Evolutionary conservation across 2,113 vertebrate genomes (phyloP), one percentile per base, ranked within the genome.

Genomic region (Notothenia rossii): DNA sequence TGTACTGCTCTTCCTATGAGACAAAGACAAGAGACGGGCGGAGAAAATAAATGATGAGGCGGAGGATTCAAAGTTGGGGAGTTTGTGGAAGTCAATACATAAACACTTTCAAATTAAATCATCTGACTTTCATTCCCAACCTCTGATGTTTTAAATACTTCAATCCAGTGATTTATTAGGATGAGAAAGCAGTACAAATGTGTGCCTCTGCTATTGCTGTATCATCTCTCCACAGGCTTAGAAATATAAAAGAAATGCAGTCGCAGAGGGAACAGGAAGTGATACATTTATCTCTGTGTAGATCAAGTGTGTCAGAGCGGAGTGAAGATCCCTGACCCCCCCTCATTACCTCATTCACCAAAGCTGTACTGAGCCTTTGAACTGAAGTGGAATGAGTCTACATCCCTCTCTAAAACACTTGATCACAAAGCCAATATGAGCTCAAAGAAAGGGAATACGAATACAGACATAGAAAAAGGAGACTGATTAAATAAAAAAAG

Each of bases 1-100:
- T 6, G 94, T 96, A 77, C 95, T 96, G 92, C 95, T 96, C 83
- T 95, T 96, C 73, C 95, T 96, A 17, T 54, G 6, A 1, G 54
- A 69, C 25, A 76, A 71, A 78, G 18, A 77, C 48, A 46, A 70
- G 69, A 72, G 40, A 79, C 2, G 15, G 14, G 14, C 10, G 18
- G 43, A 50, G 29, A 49, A 14, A 67, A 70, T 55, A 59, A 48
- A 63, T 7, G 10, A 36, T 10, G 15, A 48, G 20, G 53, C 15
- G 3, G n/a, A 9, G 68, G 49, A 40, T 8, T 13, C 20, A 58
- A 36, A 33, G 40, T 49, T 45, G 43, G 18, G 50, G 6, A n/a
- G 9, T 46, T 40, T 63, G 33, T 70, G 15, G 54, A 13, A 76
- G 51, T 20, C 18, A 79, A 45, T 46, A 29, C 14, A 50, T 7